Conservation (phyloP, 2,113 vertebrate species). For the Dipodomys spectabilis region DNA sequence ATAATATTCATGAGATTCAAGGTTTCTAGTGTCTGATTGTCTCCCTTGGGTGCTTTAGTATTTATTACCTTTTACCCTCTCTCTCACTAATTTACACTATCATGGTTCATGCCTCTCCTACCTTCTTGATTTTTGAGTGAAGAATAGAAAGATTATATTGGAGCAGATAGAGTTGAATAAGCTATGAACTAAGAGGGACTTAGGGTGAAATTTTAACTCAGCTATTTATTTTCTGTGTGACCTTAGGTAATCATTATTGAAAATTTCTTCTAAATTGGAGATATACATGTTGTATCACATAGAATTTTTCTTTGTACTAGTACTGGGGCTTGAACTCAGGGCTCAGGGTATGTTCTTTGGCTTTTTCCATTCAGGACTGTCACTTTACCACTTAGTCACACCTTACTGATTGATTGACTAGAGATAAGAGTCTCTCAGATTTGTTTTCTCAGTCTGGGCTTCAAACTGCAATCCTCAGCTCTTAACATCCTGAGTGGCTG, state of each 20-base stretch:
- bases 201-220: conserved; percentile 32
- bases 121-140: neutral
- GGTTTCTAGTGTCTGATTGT: neutral
- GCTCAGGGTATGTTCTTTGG: too few relatives aligned
- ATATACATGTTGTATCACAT: neutral
- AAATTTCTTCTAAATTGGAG: neutral
- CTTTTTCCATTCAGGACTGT: too few relatives aligned
- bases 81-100: neutral
- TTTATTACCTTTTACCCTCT: neutral
- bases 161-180: conserved; percentile 7
- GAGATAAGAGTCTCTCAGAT: too few relatives aligned
- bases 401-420: too few relatives aligned
- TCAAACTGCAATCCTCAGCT: too few relatives aligned
- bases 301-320: too few relatives aligned
- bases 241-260: neutral
- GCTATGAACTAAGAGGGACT: neutral
- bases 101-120: neutral
- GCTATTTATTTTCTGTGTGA: neutral
- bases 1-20: neutral
- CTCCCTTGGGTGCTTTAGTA: neutral
- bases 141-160: neutral
- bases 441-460: too few relatives aligned
- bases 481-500: too few relatives aligned
- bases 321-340: too few relatives aligned
- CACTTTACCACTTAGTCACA: too few relatives aligned